Evolutionary conservation across 23 tunicate species (phyloP), one percentile per base, ranked within the genome.

Genomic region (Diplosoma virens): DNA sequence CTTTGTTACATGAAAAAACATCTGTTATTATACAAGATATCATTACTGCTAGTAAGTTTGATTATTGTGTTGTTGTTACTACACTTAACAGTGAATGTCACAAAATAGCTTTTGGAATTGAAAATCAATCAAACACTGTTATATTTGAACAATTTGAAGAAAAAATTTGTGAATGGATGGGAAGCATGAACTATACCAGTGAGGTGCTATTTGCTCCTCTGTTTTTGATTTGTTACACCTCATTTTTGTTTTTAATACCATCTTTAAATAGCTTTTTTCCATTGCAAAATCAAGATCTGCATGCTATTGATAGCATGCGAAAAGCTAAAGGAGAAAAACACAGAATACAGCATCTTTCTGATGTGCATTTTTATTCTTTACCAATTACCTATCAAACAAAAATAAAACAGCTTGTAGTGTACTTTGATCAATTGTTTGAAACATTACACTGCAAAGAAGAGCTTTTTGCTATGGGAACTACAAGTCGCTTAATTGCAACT

Each of bases 311-410:
- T 37, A 45, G 59, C 34, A 66, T 78, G 72, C 71, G 79, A 16
- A 63, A 37, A 31, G 32, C 66, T 4, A 81, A 69, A 54, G 83
- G 71, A 24, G 91, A 83, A 6, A 47, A 59, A 30, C 74, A 79
- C 47, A 20, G 78, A 0, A 71, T 70, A 7, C 25, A 58, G 23
- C 50, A 67, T n/a, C 27, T 78, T 2, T 47, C 83, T 17, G 84
- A 85, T 69, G 74, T 85, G 6, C 91, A 85, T 46, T 85, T 78
- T 69, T 85, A 58, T 46, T 46, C 82, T 59, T 79, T 79, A n/a
- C 91, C 91, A 25, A 22, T 23, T 20, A 30, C 45, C 1, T 85
- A 78, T 45, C 83, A 74, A 70, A 32, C 52, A 20, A 79, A 81
- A 27, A 45, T 85, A 9, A 48, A 58, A 59, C 56, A 68, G 31